Evolutionary conservation across 2,797 vertebrate genomes (phyloP).

Genomic region (Meda fulgida): DNA sequence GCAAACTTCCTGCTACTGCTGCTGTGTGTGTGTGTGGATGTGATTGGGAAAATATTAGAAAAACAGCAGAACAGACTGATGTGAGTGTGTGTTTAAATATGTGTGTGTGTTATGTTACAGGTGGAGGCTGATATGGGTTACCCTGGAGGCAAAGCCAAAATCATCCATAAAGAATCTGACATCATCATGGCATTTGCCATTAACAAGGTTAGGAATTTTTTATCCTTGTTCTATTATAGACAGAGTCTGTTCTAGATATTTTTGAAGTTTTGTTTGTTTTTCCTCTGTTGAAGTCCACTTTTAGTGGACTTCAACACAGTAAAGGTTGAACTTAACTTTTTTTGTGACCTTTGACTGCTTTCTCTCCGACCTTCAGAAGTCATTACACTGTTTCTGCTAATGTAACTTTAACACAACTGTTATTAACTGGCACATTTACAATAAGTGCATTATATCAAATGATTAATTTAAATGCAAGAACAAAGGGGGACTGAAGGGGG

Average conservation of each 20-base stretch:
- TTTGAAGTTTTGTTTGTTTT: too few relatives aligned
- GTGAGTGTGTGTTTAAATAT: slow-evolving; percentile 43
- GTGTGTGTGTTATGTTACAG: slow-evolving; percentile 71
- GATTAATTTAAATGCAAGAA: neutral
- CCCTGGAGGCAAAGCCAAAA: slow-evolving; percentile 96
- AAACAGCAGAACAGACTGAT: slow-evolving; percentile 43
- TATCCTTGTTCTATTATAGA: neutral
- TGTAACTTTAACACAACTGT: neutral
- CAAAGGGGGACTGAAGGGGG: neutral
- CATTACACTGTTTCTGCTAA: neutral
- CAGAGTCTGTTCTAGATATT: neutral
- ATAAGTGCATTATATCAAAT: neutral
- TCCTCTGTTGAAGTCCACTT: neutral
- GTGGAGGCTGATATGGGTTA: slow-evolving; percentile 98
- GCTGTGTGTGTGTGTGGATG: neutral
- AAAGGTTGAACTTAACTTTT: neutral
- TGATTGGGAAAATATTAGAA: neutral
- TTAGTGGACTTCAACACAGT: too few relatives aligned
- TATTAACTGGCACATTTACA: neutral
- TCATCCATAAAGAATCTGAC: slow-evolving; percentile 98
- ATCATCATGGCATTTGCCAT: slow-evolving; percentile 98
- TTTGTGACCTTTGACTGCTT: neutral
- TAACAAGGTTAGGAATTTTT: slow-evolving; percentile 84
- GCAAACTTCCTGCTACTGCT: neutral
- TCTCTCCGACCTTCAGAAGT: neutral